Evolutionary conservation across 2,888 invertebrate species (phyloP).

Genomic region (Chloroclystis v-ata): DNA sequence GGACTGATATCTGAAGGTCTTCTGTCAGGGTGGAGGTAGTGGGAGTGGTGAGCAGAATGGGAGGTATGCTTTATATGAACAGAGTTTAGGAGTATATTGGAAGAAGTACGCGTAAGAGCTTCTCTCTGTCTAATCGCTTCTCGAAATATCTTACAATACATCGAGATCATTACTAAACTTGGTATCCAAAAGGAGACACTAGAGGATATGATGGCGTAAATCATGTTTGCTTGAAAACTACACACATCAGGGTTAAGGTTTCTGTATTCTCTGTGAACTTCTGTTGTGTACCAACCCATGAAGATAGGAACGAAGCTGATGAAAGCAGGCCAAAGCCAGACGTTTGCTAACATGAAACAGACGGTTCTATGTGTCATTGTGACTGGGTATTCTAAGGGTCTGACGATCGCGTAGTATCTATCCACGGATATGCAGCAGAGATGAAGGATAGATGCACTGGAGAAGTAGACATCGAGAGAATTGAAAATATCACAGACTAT

Average conservation of each 20-base stretch:
- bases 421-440: slow-evolving; percentile 97
- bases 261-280: slow-evolving; percentile 83
- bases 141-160: slow-evolving; percentile 91
- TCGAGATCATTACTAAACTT: slow-evolving; percentile 93
- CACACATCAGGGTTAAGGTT: slow-evolving; percentile 85
- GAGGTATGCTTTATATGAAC: slow-evolving; percentile 89
- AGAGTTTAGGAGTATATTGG: slow-evolving; percentile 89
- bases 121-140: slow-evolving; percentile 90
- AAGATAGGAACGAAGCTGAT: slow-evolving; percentile 97
- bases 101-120: slow-evolving; percentile 90
- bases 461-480: slow-evolving; percentile 95
- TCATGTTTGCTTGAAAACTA: slow-evolving; percentile 89
- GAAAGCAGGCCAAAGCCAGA: slow-evolving; percentile 94
- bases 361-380: slow-evolving; percentile 92
- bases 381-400: slow-evolving; percentile 93
- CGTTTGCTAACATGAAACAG: slow-evolving; percentile 89
- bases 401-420: slow-evolving; percentile 93
- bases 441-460: slow-evolving; percentile 93
- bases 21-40: slow-evolving; percentile 67
- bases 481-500: slow-evolving; percentile 97
- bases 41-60: slow-evolving; percentile 81
- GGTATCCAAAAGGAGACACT: slow-evolving; percentile 96
- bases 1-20: slow-evolving; percentile 71
- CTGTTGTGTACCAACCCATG: slow-evolving; percentile 96
- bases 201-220: slow-evolving; percentile 92